These are phyloP conservation scores for Leptinotarsa tumamoca DNA, from an alignment of 2,888 invertebrate species.

Conservation along the genomic window DNA sequence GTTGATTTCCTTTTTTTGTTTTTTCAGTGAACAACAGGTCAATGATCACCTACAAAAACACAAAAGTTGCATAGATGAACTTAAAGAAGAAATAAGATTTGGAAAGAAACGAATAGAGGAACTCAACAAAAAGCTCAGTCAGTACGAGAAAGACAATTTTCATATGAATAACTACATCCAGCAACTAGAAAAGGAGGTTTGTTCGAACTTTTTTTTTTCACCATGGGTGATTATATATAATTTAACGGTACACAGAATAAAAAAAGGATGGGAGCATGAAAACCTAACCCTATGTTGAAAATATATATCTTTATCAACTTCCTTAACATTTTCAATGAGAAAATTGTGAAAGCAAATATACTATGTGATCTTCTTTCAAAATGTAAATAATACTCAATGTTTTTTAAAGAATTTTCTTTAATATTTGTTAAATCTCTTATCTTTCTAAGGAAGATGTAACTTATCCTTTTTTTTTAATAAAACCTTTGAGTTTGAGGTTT, in stretches of 20 bases:
- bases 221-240: not conserved
- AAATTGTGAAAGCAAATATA: too few species aligned
- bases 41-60: conserved; percentile 52
- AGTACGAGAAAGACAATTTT: conserved; percentile 52
- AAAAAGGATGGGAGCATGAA: too few species aligned
- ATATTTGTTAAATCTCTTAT: too few species aligned
- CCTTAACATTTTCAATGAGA: too few species aligned
- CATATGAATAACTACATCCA: conserved; percentile 40
- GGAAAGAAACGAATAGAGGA: conserved; percentile 51
- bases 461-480: too few species aligned
- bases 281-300: too few species aligned
- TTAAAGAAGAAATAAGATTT: conserved; percentile 48
- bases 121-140: conserved; percentile 48
- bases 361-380: too few species aligned
- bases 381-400: too few species aligned
- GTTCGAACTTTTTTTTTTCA: not conserved
- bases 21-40: conserved; percentile 53
- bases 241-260: not conserved
- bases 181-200: conserved; percentile 51
- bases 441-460: too few species aligned
- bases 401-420: too few species aligned
- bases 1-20: not conserved
- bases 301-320: too few species aligned
- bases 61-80: conserved; percentile 50
- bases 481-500: too few species aligned